Evolutionary conservation across 2,113 vertebrate species (phyloP), one percentile per base, ranked within the genome.

Genomic region (Bathybates hornii): DNA sequence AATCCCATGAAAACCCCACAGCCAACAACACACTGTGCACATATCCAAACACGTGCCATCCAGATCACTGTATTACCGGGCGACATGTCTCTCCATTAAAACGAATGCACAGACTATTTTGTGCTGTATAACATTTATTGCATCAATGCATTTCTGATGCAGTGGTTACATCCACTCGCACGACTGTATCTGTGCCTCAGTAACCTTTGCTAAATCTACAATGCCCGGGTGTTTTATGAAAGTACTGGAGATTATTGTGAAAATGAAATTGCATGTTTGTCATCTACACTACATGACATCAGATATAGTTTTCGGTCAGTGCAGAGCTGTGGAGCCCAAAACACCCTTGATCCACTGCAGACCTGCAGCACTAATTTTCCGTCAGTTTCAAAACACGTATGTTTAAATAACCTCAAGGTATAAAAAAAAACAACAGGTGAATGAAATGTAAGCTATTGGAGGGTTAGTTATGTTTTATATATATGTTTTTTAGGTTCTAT

Each of bases 111-210:
- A 38, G 34, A 57, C 13, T 19, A 29, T 48, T 59, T 45, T 1
- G 1, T 59, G 21, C 2, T 29, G 57, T 2, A 38, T 19, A 71
- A 5, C 7, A 63, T 56, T n/a, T 38, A 36, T 4, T 52, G 24
- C 52, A 68, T 0, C 61, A 56, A 29, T 86, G 32, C 45, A 12
- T 57, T 24, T n/a, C 63, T 54, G 63, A 81, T 78, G 85, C 16
- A 61, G 29, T 56, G 66, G 48, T 86, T 24, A 57, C 83, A 71
- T 50, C 43, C 57, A 16, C 21, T 78, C 1, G 5, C 7, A 34
- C 5, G 1, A 3, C 54, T 36, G 43, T 2, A 0, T 19, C 0
- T 78, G 71, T 50, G 43, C 24, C 29, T 50, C 27, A 76, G 14
- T 0, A 76, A 50, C 66, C 21, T 73, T 45, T 4, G 21, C 17